phyloP scores from a whole-genome alignment of 2,888 invertebrate genomes.

The Pasiphila rectangulata region DNA sequence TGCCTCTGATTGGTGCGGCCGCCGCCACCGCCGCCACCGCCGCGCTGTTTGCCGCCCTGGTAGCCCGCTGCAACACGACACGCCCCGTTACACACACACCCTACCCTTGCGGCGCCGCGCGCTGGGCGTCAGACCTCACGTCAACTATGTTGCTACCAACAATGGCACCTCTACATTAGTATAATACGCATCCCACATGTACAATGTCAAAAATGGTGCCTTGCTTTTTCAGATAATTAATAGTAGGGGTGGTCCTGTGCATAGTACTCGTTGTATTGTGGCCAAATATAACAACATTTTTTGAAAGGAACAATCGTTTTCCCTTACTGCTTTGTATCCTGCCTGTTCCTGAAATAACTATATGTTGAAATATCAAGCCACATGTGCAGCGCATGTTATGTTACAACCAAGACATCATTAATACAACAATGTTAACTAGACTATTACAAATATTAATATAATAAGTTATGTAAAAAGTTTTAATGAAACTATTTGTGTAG shows the following conservation, averaged over 20 bases:
- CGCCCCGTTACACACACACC: constrained; percentile 22
- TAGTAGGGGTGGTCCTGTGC: constrained; percentile 3
- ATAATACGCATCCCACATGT: too few species aligned
- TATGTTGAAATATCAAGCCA: constrained; percentile 18
- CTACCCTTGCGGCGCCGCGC: too few species aligned
- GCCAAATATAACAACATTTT: constrained; percentile 19
- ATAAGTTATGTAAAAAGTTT: constrained; percentile 2
- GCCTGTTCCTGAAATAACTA: not conserved
- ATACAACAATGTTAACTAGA: not conserved
- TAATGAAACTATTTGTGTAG: constrained; percentile 10
- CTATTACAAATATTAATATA: not conserved
- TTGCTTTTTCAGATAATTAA: too few species aligned
- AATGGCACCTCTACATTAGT: not conserved
- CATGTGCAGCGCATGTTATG: constrained; percentile 13
- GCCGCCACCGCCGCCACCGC: constrained; percentile 86
- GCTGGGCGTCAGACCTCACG: not conserved
- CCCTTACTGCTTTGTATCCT: too few species aligned
- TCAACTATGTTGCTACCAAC: not conserved
- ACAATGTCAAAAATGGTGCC: too few species aligned
- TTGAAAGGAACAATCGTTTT: too few species aligned
- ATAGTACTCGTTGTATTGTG: constrained; percentile 7
- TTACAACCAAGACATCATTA: not conserved
- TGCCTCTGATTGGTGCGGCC: constrained; percentile 91
- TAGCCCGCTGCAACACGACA: constrained; percentile 80
- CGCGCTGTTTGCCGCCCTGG: constrained; percentile 92